Evolutionary conservation across 2,113 vertebrate genomes (phyloP).

Genomic region (Oryzias woworae): DNA sequence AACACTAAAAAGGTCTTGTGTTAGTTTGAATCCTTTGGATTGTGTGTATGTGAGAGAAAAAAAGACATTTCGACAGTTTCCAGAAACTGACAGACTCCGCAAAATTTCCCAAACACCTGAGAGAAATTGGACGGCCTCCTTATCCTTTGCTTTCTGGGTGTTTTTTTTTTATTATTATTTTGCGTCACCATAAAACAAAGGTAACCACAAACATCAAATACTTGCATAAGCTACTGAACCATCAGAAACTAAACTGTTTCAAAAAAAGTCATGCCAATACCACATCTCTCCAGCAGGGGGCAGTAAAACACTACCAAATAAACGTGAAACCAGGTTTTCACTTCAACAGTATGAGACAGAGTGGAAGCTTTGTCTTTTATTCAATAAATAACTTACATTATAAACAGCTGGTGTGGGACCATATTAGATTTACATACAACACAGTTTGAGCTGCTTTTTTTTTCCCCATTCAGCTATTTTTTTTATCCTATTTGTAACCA

Average conservation of each 20-base stretch:
- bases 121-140: too few relatives aligned
- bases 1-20: too few relatives aligned
- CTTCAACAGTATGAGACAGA: slow-evolving; percentile 20
- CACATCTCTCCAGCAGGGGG: slow-evolving; percentile 60
- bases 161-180: too few relatives aligned
- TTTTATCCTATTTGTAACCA: slow-evolving; percentile 33
- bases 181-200: too few relatives aligned
- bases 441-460: slow-evolving; percentile 72
- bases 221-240: neutral
- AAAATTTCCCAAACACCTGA: too few relatives aligned
- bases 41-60: too few relatives aligned
- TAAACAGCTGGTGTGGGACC: slow-evolving; percentile 83
- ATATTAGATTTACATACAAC: slow-evolving; percentile 76
- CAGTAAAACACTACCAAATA: slow-evolving; percentile 30
- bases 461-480: slow-evolving; percentile 60
- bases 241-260: neutral
- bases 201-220: too few relatives aligned
- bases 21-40: too few relatives aligned
- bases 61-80: too few relatives aligned
- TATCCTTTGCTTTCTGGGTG: too few relatives aligned
- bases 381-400: slow-evolving; percentile 99
- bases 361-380: slow-evolving; percentile 83
- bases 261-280: neutral
- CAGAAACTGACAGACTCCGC: too few relatives aligned
- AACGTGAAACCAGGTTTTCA: neutral